Evolutionary conservation across 2,888 invertebrate species (phyloP).

Genomic region (Homarus gammarus): DNA sequence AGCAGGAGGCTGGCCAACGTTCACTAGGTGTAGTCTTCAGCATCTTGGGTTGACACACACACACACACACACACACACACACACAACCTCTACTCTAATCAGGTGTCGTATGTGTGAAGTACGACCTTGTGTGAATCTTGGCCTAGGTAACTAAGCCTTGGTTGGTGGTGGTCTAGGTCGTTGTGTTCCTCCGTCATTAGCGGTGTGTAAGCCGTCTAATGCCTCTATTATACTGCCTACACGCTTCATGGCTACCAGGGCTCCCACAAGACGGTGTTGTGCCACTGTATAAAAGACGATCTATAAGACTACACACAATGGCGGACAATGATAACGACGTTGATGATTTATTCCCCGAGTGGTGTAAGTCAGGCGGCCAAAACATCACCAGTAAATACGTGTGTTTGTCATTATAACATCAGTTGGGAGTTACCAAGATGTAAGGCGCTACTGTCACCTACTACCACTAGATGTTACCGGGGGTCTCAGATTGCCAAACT

Average conservation of each 20-base stretch:
- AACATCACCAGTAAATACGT: too few species aligned
- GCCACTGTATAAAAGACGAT: not conserved
- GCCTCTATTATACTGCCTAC: not conserved
- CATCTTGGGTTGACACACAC: slow-evolving; percentile 35
- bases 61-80: slow-evolving; percentile 28
- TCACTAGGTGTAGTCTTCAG: too few species aligned
- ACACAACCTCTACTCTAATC: not conserved
- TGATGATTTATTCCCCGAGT: not conserved
- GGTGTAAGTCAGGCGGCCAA: too few species aligned
- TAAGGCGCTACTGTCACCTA: too few species aligned
- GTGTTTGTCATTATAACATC: too few species aligned
- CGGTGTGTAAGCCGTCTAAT: not conserved
- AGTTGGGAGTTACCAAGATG: too few species aligned
- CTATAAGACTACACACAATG: not conserved
- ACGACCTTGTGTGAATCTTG: too few species aligned
- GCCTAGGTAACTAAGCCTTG: not conserved
- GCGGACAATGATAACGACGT: not conserved
- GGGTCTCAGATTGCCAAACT: too few species aligned
- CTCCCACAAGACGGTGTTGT: not conserved
- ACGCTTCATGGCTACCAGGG: not conserved
- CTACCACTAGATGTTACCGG: too few species aligned
- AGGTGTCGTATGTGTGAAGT: too few species aligned
- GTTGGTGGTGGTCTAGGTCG: not conserved
- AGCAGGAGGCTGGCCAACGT: too few species aligned
- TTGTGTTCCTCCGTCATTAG: not conserved